Evolutionary conservation across 1,140 invertebrate genomes (phyloP).

Genomic region (Ceratina japonica): DNA sequence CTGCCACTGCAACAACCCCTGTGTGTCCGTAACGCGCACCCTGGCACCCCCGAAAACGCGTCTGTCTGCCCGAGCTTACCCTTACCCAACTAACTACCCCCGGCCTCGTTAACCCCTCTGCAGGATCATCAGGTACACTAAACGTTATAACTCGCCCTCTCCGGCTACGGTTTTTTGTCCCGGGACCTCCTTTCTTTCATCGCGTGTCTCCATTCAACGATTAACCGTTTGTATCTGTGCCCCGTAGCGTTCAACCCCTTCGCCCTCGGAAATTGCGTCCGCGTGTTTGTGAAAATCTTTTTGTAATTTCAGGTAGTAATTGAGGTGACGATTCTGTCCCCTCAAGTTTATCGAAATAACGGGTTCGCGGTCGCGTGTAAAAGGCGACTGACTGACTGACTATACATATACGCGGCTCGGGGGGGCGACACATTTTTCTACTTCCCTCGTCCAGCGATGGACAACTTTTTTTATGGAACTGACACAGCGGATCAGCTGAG

Average conservation of each 20-base stretch:
- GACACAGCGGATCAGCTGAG: constrained; percentile 25
- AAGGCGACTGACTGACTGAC: too few relatives aligned
- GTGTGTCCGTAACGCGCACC: constrained; percentile 47
- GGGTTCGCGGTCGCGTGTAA: too few relatives aligned
- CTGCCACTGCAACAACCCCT: constrained; percentile 72
- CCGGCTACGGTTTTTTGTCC: neutral
- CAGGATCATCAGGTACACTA: constrained; percentile 7
- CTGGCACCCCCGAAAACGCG: constrained; percentile 65
- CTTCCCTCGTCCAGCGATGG: too few relatives aligned
- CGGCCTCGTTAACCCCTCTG: constrained; percentile 11
- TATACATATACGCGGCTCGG: too few relatives aligned
- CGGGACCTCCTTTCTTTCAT: neutral
- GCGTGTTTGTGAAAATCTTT: too few relatives aligned
- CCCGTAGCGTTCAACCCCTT: neutral
- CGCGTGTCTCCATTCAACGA: neutral
- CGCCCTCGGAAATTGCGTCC: too few relatives aligned
- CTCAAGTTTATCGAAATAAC: too few relatives aligned
- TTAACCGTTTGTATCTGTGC: neutral
- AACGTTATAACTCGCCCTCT: neutral
- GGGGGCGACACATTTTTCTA: constrained; percentile 3
- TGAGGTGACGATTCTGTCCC: too few relatives aligned
- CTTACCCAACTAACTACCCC: constrained; percentile 37
- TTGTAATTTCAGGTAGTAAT: too few relatives aligned
- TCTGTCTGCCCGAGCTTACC: constrained; percentile 17
- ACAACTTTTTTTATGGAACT: constrained; percentile 1